Conservation (phyloP, 1,140 invertebrate species). For the Drosophila melanica region DNA sequence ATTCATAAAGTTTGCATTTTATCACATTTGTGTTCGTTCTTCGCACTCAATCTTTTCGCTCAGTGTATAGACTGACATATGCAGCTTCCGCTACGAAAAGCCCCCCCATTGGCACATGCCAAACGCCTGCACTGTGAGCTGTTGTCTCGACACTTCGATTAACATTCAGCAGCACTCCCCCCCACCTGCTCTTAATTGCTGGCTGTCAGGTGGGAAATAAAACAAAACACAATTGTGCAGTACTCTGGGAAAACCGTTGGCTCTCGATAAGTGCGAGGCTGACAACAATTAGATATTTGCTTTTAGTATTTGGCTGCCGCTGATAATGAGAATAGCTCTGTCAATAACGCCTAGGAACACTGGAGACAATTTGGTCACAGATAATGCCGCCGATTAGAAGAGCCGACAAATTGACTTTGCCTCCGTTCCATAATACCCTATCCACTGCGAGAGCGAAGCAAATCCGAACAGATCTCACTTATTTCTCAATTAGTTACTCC, state of each 20-base stretch:
- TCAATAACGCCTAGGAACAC: slow-evolving; percentile 35
- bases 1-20: too few relatives aligned
- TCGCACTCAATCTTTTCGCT: too few relatives aligned
- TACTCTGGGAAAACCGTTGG: not conserved
- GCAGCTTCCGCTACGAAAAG: slow-evolving; percentile 3
- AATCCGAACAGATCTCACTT: too few relatives aligned
- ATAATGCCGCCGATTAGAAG: slow-evolving; percentile 24
- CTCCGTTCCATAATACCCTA: not conserved
- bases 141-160: slow-evolving; percentile 32
- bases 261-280: slow-evolving; percentile 1
- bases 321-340: slow-evolving; percentile 50
- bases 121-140: slow-evolving; percentile 3
- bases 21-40: too few relatives aligned
- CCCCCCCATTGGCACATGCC: slow-evolving; percentile 20
- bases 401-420: slow-evolving; percentile 1
- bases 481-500: not conserved
- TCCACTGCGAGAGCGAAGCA: not conserved
- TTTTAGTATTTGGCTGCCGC: slow-evolving; percentile 38
- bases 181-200: slow-evolving; percentile 22
- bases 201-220: slow-evolving; percentile 18
- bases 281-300: slow-evolving; percentile 50
- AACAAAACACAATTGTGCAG: not conserved
- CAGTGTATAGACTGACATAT: slow-evolving; percentile 41
- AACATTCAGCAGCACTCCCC: not conserved
- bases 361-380: slow-evolving; percentile 14